These are phyloP conservation scores for Beroe ovata DNA, from an alignment of 37 sponge, comb jelly and placozoan species.

Conservation along the genomic window DNA sequence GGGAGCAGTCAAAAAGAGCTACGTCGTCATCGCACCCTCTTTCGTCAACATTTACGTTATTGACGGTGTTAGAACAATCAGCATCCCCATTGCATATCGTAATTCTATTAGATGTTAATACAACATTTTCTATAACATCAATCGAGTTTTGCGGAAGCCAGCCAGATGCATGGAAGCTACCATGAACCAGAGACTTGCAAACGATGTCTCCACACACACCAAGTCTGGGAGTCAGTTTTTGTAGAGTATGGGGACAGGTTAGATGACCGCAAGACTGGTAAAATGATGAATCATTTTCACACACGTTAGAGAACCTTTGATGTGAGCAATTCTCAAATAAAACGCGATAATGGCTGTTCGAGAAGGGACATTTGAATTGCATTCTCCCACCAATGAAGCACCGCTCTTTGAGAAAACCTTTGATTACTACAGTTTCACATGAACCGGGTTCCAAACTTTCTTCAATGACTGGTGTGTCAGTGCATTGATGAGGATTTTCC, in stretches of 20 bases:
- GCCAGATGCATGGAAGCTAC: too few relatives aligned
- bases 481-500: too few relatives aligned
- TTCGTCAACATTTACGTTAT: neutral
- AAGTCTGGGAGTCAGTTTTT: neutral
- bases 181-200: neutral
- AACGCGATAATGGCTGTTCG: neutral
- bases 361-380: neutral
- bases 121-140: too few relatives aligned
- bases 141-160: too few relatives aligned
- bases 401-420: neutral
- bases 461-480: too few relatives aligned
- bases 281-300: neutral
- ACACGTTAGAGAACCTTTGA: neutral
- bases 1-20: too few relatives aligned
- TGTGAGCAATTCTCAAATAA: neutral
- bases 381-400: neutral
- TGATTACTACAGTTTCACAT: neutral
- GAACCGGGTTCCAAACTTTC: too few relatives aligned
- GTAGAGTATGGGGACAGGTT: neutral
- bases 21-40: neutral
- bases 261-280: neutral
- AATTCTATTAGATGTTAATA: neutral
- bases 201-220: neutral
- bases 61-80: neutral
- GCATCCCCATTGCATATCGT: neutral